phyloP scores from a whole-genome alignment of 2,888 invertebrate species.

The Nymphalis urticae region DNA sequence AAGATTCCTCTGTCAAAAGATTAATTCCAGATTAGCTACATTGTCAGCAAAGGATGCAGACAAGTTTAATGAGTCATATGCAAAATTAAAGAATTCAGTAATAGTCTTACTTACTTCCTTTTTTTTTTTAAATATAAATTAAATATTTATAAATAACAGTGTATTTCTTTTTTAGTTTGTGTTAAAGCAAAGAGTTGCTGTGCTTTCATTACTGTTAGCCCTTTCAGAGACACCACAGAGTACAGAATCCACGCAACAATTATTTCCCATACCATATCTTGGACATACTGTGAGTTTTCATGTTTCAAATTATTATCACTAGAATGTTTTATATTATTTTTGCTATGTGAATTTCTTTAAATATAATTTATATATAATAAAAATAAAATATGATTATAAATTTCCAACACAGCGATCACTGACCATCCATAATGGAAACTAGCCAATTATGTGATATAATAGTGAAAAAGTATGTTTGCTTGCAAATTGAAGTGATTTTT shows the following conservation, averaged over 20 bases:
- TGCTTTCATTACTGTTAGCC: conserved; percentile 77
- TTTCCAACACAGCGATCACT: no score
- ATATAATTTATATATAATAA: not conserved
- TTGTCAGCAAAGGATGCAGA: conserved; percentile 66
- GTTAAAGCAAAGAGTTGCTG: conserved; percentile 82
- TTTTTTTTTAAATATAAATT: not conserved
- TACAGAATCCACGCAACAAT: conserved; percentile 64
- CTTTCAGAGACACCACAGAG: conserved; percentile 63
- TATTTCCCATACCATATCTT: conserved; percentile 68
- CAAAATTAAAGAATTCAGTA: conserved; percentile 72
- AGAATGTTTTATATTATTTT: not conserved
- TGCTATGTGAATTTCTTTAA: not conserved
- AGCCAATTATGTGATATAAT: no score
- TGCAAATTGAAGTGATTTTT: no score
- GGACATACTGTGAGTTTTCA: conserved; percentile 55
- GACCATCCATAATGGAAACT: no score
- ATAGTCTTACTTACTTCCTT: conserved; percentile 39
- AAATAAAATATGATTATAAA: no score
- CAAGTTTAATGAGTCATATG: conserved; percentile 73
- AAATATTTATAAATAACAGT: not conserved
- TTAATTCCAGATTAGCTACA: conserved; percentile 58
- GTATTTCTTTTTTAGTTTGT: conserved; percentile 67
- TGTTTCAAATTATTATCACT: no score
- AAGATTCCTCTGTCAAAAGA: conserved; percentile 68
- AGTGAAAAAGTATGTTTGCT: no score